Conservation (phyloP, 2,797 vertebrate species). For the Pampus argenteus region DNA sequence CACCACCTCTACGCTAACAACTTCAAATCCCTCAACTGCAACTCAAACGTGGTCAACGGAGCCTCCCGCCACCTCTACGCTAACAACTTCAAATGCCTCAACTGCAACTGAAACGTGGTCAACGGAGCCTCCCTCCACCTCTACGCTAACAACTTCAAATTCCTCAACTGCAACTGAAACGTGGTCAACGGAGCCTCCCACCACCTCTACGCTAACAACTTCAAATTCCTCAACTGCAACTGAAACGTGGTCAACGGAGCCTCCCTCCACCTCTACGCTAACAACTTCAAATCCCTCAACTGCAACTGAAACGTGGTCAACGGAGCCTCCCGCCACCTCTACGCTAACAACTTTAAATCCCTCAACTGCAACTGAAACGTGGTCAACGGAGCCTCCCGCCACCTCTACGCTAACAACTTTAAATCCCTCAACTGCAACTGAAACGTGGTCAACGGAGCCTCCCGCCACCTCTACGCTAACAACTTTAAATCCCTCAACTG, state of each 20-base stretch:
- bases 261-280: neutral
- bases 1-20: no score
- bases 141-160: neutral
- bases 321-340: neutral
- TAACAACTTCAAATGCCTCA: neutral
- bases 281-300: neutral
- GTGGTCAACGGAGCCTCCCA: rapidly evolving
- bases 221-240: neutral
- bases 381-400: neutral
- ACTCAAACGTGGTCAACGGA: no score
- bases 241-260: no score
- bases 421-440: neutral
- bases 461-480: neutral
- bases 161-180: neutral
- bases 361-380: neutral
- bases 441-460: neutral
- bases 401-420: neutral
- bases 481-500: neutral
- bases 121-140: neutral
- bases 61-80: neutral
- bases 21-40: no score
- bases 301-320: neutral
- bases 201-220: neutral
- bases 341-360: neutral
- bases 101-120: neutral